Conservation (phyloP, 2,113 vertebrate genomes). For the Hemiscyllium ocellatum region DNA sequence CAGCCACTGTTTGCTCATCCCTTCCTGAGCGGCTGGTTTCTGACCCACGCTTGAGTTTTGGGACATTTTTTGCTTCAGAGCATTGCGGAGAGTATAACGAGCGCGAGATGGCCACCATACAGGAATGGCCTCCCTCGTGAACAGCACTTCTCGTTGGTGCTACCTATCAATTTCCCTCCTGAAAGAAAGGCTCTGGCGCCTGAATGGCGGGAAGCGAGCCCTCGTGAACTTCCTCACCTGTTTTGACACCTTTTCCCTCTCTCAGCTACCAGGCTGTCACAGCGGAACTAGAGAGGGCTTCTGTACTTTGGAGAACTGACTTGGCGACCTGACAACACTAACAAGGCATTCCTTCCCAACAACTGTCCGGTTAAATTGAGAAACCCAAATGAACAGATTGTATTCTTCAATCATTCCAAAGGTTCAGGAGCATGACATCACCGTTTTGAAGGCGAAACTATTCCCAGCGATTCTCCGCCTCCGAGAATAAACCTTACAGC, state of each 20-base stretch:
- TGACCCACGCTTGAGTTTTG: not conserved
- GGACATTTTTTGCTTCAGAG: not conserved
- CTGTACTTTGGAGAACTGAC: not conserved
- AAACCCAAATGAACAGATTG: not conserved
- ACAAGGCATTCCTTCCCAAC: not conserved
- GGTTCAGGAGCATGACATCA: conserved; percentile 9
- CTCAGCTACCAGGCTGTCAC: not conserved
- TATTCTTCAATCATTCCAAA: not conserved
- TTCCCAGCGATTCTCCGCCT: not conserved
- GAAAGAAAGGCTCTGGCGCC: not conserved
- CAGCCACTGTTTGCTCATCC: not conserved
- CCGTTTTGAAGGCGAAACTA: not conserved
- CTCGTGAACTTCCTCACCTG: not conserved
- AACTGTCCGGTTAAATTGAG: not conserved
- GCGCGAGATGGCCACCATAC: not conserved
- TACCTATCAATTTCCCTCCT: not conserved
- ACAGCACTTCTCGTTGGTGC: not conserved
- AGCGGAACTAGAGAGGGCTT: not conserved
- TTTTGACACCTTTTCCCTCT: not conserved
- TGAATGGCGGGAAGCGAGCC: not conserved
- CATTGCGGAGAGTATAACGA: not conserved
- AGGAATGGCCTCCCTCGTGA: not conserved
- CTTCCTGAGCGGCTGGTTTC: not conserved
- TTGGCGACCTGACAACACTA: not conserved
- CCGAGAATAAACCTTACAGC: not conserved